Percentiles rank a stretch among this genome's conserved stretches.
These are phyloP conservation scores for Rhinatrema bivittatum DNA, from an alignment of 2,797 vertebrate genomes.

Conservation along the genomic window DNA sequence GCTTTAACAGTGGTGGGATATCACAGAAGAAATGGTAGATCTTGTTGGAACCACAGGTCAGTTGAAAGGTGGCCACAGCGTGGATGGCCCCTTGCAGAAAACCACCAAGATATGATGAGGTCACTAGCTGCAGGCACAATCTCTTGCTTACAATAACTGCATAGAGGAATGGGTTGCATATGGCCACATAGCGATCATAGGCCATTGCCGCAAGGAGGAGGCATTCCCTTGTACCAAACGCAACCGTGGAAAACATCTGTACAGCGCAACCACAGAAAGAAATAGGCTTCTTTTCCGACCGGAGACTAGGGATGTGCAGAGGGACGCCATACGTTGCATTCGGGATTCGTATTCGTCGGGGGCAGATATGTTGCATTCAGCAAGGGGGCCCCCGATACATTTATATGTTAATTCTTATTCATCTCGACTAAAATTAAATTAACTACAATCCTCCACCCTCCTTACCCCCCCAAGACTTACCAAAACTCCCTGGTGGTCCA, in stretches of 20 bases:
- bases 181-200: conserved; percentile 4
- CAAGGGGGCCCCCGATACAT: too few species aligned
- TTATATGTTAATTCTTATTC: too few species aligned
- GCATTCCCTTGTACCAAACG: not conserved
- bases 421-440: too few species aligned
- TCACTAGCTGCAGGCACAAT: not conserved
- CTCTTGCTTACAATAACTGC: not conserved
- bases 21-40: not conserved
- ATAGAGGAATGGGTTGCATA: conserved; percentile 3
- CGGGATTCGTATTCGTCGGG: too few species aligned
- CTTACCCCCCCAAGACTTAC: too few species aligned
- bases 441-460: too few species aligned
- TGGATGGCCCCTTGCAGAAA: not conserved
- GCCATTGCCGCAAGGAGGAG: conserved; percentile 2
- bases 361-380: too few species aligned
- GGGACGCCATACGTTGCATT: too few species aligned
- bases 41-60: not conserved
- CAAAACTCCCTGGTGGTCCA: too few species aligned
- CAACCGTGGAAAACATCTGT: conserved; percentile 4
- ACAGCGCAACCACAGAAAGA: not conserved
- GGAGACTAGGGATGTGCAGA: too few species aligned
- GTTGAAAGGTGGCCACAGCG: not conserved
- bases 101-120: conserved; percentile 3
- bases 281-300: not conserved
- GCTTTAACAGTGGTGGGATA: not conserved